Percentiles rank a stretch among this genome's conserved stretches.
Evolutionary conservation across 2,888 invertebrate genomes (phyloP).

Genomic region (Agonopterix heracliana): DNA sequence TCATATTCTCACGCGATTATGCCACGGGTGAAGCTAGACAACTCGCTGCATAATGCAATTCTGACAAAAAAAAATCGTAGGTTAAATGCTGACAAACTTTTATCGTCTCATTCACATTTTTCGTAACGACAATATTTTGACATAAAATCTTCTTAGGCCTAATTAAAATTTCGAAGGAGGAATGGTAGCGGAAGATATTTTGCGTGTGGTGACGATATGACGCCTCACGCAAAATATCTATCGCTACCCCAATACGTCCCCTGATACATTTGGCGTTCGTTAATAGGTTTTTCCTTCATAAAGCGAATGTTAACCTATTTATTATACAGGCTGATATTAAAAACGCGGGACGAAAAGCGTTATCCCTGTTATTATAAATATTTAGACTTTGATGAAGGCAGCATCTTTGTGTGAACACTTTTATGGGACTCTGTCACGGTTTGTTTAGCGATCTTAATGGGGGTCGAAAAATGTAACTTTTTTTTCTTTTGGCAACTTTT

Average conservation of each 20-base stretch:
- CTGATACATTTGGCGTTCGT: constrained; percentile 69
- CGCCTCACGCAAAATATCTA: too few relatives aligned
- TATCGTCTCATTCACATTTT: too few relatives aligned
- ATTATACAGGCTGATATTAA: constrained; percentile 70
- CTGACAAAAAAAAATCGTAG: too few relatives aligned
- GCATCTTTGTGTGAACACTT: constrained; percentile 33
- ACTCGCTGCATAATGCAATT: too few relatives aligned
- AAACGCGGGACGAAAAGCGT: constrained; percentile 49
- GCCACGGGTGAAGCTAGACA: too few relatives aligned
- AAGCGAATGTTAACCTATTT: constrained; percentile 75
- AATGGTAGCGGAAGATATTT: too few relatives aligned
- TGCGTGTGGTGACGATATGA: too few relatives aligned
- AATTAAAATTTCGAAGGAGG: too few relatives aligned
- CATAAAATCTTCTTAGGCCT: too few relatives aligned
- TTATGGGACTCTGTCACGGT: constrained; percentile 49
- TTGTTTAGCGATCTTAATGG: constrained; percentile 59
- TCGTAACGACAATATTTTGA: too few relatives aligned
- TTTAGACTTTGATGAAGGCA: constrained; percentile 46
- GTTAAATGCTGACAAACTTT: too few relatives aligned
- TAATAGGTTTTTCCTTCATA: constrained; percentile 75
- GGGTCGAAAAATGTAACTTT: constrained; percentile 15
- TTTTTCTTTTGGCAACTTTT: constrained; percentile 3
- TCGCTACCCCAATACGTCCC: constrained; percentile 26
- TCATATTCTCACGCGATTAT: too few relatives aligned
- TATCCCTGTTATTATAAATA: constrained; percentile 47